Evolutionary conservation across 1,140 invertebrate genomes (phyloP).

Genomic region (Danaus melanippus): DNA sequence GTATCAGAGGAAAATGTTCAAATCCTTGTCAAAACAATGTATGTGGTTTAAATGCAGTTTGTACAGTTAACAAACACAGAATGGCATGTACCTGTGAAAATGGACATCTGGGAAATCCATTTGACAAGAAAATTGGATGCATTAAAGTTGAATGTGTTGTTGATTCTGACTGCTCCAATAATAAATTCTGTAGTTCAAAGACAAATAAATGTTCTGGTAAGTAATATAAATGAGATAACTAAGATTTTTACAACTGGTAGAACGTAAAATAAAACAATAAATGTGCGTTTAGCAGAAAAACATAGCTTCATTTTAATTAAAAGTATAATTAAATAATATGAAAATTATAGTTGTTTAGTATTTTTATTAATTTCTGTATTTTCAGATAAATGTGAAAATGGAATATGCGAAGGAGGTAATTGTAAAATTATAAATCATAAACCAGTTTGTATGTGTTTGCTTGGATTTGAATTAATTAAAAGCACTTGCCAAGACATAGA

Average conservation of each 20-base stretch:
- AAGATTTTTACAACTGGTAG: too few relatives aligned
- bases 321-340: slow-evolving; percentile 5
- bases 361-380: slow-evolving; percentile 20
- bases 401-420: slow-evolving; percentile 81
- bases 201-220: slow-evolving; percentile 84
- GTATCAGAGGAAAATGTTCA: slow-evolving; percentile 80
- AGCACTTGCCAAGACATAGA: slow-evolving; percentile 85
- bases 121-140: slow-evolving; percentile 80
- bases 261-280: too few relatives aligned
- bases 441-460: slow-evolving; percentile 80
- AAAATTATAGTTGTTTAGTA: too few relatives aligned
- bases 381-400: slow-evolving; percentile 82
- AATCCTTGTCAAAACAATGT: slow-evolving; percentile 80
- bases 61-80: slow-evolving; percentile 80
- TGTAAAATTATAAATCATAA: slow-evolving; percentile 81
- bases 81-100: slow-evolving; percentile 81
- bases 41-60: slow-evolving; percentile 83
- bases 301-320: slow-evolving; percentile 7
- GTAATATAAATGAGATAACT: slow-evolving; percentile 8
- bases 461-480: slow-evolving; percentile 79
- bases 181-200: slow-evolving; percentile 82
- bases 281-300: too few relatives aligned
- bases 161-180: slow-evolving; percentile 81
- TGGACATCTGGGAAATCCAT: slow-evolving; percentile 86
- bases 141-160: slow-evolving; percentile 88